phyloP scores from a whole-genome alignment of 2,888 invertebrate genomes.

The Entomobrya multifasciata region DNA sequence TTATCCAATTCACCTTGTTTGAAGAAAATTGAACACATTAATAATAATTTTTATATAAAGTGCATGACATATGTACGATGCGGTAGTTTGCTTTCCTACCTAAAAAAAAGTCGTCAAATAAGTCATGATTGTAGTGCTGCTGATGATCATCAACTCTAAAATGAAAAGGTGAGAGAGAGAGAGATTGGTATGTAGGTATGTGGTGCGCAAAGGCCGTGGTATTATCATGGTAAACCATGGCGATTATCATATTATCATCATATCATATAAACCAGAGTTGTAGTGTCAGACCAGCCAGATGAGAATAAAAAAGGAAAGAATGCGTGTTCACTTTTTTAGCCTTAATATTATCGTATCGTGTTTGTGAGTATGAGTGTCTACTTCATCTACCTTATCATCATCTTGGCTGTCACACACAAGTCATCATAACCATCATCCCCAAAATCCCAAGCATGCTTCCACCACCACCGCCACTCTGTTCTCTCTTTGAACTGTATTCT shows the following conservation, averaged over 20 bases:
- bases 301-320: too few relatives aligned
- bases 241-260: too few relatives aligned
- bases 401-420: conserved; percentile 23
- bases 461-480: too few relatives aligned
- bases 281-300: too few relatives aligned
- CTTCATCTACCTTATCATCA: not conserved
- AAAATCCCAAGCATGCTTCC: too few relatives aligned
- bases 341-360: not conserved
- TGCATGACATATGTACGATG: too few relatives aligned
- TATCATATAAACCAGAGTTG: too few relatives aligned
- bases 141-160: not conserved
- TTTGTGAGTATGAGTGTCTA: not conserved
- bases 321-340: too few relatives aligned
- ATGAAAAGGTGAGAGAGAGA: not conserved
- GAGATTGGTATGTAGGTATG: not conserved
- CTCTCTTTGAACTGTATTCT: too few relatives aligned
- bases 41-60: not conserved
- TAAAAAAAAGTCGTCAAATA: not conserved
- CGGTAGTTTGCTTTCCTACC: too few relatives aligned
- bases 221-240: too few relatives aligned
- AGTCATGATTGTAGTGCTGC: not conserved
- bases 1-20: not conserved
- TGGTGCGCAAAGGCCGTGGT: too few relatives aligned
- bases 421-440: conserved; percentile 7
- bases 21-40: conserved; percentile 19